phyloP scores from a whole-genome alignment of 2,888 invertebrate genomes.

The Rhagonycha lutea region DNA sequence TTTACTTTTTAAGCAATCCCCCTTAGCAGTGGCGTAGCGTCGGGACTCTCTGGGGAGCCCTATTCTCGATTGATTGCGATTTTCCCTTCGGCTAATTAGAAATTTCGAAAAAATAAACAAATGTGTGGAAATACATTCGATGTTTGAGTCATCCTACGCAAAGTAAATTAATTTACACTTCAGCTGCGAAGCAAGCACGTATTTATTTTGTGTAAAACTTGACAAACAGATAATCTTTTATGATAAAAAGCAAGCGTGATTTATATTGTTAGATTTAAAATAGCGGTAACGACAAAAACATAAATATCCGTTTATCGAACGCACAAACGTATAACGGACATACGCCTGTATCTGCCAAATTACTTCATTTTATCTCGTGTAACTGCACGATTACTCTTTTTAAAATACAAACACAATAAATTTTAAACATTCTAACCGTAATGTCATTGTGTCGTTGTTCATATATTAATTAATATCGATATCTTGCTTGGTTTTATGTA shows the following conservation, averaged over 20 bases:
- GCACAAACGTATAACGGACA: background rate
- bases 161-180: background rate
- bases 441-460: background rate
- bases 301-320: conserved; percentile 3
- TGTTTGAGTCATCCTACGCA: background rate
- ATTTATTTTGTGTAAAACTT: background rate
- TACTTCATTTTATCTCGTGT: background rate
- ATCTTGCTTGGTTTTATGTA: background rate
- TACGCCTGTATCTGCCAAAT: background rate
- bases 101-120: background rate
- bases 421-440: background rate
- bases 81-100: background rate
- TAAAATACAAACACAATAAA: background rate
- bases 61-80: background rate
- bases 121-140: background rate
- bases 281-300: background rate
- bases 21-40: background rate
- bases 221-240: background rate
- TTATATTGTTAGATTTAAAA: background rate
- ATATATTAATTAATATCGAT: background rate
- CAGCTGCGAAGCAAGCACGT: background rate
- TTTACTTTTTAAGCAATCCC: background rate
- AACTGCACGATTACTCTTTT: background rate
- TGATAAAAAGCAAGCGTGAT: background rate
- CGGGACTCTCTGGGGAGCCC: background rate